phyloP scores from a whole-genome alignment of 2,797 vertebrate species.

The Anomalospiza imberbis region DNA sequence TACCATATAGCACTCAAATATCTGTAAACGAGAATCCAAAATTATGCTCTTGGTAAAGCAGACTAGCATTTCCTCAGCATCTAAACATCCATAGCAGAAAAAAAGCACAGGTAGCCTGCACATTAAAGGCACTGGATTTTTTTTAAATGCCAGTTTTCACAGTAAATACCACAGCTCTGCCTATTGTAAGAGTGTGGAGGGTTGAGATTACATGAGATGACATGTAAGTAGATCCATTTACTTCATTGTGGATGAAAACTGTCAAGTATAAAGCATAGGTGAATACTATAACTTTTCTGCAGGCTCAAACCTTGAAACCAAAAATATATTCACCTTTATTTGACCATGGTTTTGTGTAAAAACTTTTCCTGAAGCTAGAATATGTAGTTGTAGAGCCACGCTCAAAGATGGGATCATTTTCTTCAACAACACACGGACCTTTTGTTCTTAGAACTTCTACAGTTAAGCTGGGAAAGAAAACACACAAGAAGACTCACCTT shows the following conservation, averaged over 20 bases:
- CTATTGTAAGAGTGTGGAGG: background rate
- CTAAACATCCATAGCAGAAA: background rate
- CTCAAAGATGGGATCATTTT: slow-evolving; percentile 94
- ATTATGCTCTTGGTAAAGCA: background rate
- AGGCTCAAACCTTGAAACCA: background rate
- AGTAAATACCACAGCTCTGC: background rate
- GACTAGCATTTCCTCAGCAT: background rate
- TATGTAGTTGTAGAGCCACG: slow-evolving; percentile 96
- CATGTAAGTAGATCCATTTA: background rate
- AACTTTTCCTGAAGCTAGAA: slow-evolving; percentile 91
- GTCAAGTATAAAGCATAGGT: background rate
- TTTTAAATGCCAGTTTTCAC: background rate
- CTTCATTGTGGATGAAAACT: background rate
- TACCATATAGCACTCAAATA: background rate
- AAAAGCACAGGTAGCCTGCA: background rate
- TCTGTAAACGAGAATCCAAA: background rate
- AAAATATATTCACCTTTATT: slow-evolving; percentile 80
- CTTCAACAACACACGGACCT: slow-evolving; percentile 85
- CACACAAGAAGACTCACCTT: background rate
- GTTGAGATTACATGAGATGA: accelerated
- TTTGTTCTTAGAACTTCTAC: slow-evolving; percentile 91
- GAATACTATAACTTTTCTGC: background rate
- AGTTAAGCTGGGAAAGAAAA: slow-evolving; percentile 84
- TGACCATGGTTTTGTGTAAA: slow-evolving; percentile 90
- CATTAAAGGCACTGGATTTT: background rate